These are phyloP conservation scores for Gibbula magus DNA, from an alignment of 2,888 invertebrate species.

Conservation along the genomic window DNA sequence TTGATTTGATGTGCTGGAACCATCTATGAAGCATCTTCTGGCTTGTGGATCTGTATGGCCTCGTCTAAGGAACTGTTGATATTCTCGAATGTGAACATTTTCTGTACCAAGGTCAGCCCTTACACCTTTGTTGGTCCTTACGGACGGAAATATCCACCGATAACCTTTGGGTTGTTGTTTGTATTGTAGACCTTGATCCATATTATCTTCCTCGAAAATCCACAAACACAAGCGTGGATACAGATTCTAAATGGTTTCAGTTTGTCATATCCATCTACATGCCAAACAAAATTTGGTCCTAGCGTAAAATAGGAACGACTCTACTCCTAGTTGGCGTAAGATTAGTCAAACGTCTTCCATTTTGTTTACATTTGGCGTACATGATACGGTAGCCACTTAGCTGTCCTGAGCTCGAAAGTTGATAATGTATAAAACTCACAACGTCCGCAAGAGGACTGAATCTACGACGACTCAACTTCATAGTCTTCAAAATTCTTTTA, in stretches of 20 bases:
- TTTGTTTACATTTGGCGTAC: conserved; percentile 25
- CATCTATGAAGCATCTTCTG: conserved; percentile 16
- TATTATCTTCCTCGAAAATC: conserved; percentile 31
- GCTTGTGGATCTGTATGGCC: background rate
- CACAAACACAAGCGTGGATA: conserved; percentile 32
- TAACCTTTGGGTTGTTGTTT: conserved; percentile 32
- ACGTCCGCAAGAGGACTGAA: background rate
- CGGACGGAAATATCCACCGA: conserved; percentile 10
- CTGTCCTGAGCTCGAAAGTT: conserved; percentile 22
- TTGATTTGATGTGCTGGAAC: conserved; percentile 37
- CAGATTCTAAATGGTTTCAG: conserved; percentile 32
- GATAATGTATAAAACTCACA: background rate
- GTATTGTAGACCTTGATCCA: conserved; percentile 34
- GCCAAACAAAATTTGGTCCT: conserved; percentile 40
- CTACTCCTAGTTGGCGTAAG: conserved; percentile 10
- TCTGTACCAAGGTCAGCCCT: background rate
- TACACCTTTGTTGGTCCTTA: background rate
- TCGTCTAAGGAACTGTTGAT: background rate
- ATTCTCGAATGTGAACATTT: background rate
- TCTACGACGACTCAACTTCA: background rate
- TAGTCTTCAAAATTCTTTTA: background rate
- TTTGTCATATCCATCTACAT: conserved; percentile 39
- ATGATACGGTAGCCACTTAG: conserved; percentile 32
- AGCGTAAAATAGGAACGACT: conserved; percentile 25
- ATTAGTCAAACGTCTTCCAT: conserved; percentile 30